Base-by-base conservation (phyloP, 2,888 invertebrate genomes). In the Phrixothrix hirtus region DNA sequence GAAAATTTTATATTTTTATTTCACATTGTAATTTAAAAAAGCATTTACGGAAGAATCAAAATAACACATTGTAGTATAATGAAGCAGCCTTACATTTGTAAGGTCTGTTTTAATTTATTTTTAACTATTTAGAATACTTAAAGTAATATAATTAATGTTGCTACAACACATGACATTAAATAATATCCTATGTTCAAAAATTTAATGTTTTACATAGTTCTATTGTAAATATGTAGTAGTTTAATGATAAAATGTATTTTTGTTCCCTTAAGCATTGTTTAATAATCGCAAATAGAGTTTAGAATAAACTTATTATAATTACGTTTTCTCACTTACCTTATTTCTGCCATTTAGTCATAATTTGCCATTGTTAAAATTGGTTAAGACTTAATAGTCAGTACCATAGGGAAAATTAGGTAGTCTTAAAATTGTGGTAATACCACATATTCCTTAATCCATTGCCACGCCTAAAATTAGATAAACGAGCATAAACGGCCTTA, bases 141-240 rank as follows among this genome's bases (percentile, higher is more conserved):
- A 64, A 62, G 60, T 54, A 52, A 27, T 52, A 52, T 45, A 47
- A 60, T 63, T 61, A 63, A 57, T 61, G 61, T 61, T 60, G 58
- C 45, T 53, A 56, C 57, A 48, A 60, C 59, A 60, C 58, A 62
- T 65, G 61, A 67, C 62, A 63, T 62, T 58, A 64, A 64, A 65
- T 63, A 64, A 48, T 53, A 47, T 62, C 44, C 47, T 63, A 65
- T 62, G 64, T 67, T 67, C 61, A 52, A 60, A 31, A 65, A 67
- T 67, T 62, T 65, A 63, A 65, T 66, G 65, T 66, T 64, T 66
- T 65, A 65, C 59, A 62, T 65, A 66, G 66, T 63, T 67, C 63
- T 66, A 66, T 66, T 68, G 68, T 68, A 68, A 66, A 68, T 68
- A 68, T 64, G 64, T 66, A 66, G 64, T 66, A 66, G 64, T 64